Evolutionary conservation across 2,113 vertebrate species (phyloP), one percentile per base, ranked within the genome.

Genomic region (Oreocharis arfaki): DNA sequence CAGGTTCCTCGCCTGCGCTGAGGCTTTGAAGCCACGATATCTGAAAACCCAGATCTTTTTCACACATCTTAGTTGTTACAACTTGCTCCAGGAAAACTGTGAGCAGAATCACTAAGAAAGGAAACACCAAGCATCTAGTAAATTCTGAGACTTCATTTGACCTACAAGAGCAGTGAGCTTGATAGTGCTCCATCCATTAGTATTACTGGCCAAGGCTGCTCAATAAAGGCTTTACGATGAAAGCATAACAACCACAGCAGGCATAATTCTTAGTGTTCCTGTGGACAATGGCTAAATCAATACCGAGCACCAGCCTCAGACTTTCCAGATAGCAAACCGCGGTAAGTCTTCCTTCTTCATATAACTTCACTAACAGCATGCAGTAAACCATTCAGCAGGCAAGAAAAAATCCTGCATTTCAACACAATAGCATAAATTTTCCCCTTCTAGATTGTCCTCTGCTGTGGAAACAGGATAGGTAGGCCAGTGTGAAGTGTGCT

Each of bases 241-340:
- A 91, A 91, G 68, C 49, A 2, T 80, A 89, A 71, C 67, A 80
- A 90, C 67, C 79, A 86, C 63, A 69, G 92, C 86, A 91, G 84
- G 84, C 50, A 87, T 88, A 88, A 87, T 89, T 97, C 85, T 93
- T 73, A 19, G 46, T 84, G 70, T 80, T 96, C 89, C 88, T 84
- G 68, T 61, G 81, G 94, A 97, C 92, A 95, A 90, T 94, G 84
- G 84, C 94, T 95, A 95, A 92, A 97, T 96, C 96, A 95, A 92
- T 96, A 96, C 53, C 10, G 33, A 95, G 60, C 42, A 49, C 82
- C 53, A 60, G 64, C 73, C 88, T 90, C 74, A 53, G 89, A 95
- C 44, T 37, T 88, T 87, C 84, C 89, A 74, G 76, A 87, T 3
- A 92, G 92, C 46, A 87, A 65, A n/a, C n/a, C 65, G 61, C 9